phyloP scores from a whole-genome alignment of 2,888 invertebrate genomes.

The Andrena fulva region DNA sequence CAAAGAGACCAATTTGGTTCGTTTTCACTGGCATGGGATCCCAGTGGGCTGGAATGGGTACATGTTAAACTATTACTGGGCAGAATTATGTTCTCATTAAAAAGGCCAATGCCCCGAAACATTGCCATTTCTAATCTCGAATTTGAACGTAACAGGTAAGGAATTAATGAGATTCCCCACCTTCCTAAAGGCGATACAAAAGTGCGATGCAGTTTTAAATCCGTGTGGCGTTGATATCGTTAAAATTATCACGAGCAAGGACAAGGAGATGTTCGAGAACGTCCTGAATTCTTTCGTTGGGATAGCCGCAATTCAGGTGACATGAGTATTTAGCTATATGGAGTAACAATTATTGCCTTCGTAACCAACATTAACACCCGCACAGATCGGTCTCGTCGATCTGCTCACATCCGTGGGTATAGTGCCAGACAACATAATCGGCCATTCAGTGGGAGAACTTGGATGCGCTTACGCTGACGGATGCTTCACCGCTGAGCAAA shows the following conservation, averaged over 20 bases:
- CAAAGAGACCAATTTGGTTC: constrained; percentile 92
- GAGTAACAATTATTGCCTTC: not conserved
- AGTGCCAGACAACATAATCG: constrained; percentile 90
- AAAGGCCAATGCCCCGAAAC: too few relatives aligned
- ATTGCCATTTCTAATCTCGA: too few relatives aligned
- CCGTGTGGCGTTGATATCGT: constrained; percentile 88
- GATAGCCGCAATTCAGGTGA: constrained; percentile 88
- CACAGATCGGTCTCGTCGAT: constrained; percentile 88
- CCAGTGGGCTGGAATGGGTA: constrained; percentile 68
- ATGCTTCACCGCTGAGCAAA: constrained; percentile 88
- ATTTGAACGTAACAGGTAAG: constrained; percentile 85
- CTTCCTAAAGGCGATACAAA: constrained; percentile 89
- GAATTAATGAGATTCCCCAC: constrained; percentile 89
- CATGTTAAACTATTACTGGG: too few relatives aligned
- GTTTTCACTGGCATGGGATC: constrained; percentile 89
- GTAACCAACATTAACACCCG: not conserved
- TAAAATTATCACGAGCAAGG: constrained; percentile 87
- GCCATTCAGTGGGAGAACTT: constrained; percentile 97
- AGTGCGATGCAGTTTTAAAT: constrained; percentile 86
- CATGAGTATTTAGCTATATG: not conserved
- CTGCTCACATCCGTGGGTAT: constrained; percentile 88
- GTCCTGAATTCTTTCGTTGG: constrained; percentile 90
- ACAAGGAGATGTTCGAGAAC: constrained; percentile 87
- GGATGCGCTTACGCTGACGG: constrained; percentile 98
- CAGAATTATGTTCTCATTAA: too few relatives aligned